Evolutionary conservation across 2,797 vertebrate genomes (phyloP), one percentile per base, ranked within the genome.

Genomic region (Emys orbicularis): DNA sequence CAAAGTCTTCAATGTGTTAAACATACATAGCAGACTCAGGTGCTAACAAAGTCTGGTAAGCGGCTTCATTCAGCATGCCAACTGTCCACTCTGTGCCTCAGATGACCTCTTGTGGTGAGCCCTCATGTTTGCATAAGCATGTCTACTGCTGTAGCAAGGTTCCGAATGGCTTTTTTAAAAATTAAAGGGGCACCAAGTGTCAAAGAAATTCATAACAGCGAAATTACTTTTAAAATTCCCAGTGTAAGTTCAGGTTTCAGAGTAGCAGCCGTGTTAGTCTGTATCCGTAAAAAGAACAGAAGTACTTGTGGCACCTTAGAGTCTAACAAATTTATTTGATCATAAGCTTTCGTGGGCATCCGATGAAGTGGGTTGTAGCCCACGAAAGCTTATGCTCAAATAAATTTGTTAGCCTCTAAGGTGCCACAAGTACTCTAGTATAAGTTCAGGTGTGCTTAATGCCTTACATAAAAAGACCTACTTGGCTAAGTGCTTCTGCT

Each of bases 101-200:
- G 15, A n/a, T 72, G 34, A 90, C 79, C 56, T 95, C 87, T 91
- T 57, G 59, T n/a, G 4, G 29, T 34, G 23, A 95, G 84, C 34
- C 41, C 72, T 84, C 83, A 21, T 0, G 0, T 88, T 83, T 81
- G 74, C 5, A 0, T 57, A 25, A 27, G 9, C 19, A 25, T 0
- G 0, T 57, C 86, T 0, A 0, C 84, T 79, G 47, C 41, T 74
- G 65, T 5, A 16, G 57, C 11, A 18, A 86, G 21, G 10, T 25
- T 79, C 15, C 6, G 52, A 61, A 13, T 27, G 23, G 12, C n/a
- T 47, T 10, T 76, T 52, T 31, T 18, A 25, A 34, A 53, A 44
- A 49, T 12, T 77, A 19, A 77, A 23, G 52, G 27, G 56, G 37
- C 27, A 61, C 53, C 37, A 16, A 52, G 8, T 31, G 12, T 23